A percentile compares a stretch with the other conserved stretches of the same genome.
phyloP scores from a whole-genome alignment of 1,140 invertebrate species.

The Anoplolepis gracilipes region DNA sequence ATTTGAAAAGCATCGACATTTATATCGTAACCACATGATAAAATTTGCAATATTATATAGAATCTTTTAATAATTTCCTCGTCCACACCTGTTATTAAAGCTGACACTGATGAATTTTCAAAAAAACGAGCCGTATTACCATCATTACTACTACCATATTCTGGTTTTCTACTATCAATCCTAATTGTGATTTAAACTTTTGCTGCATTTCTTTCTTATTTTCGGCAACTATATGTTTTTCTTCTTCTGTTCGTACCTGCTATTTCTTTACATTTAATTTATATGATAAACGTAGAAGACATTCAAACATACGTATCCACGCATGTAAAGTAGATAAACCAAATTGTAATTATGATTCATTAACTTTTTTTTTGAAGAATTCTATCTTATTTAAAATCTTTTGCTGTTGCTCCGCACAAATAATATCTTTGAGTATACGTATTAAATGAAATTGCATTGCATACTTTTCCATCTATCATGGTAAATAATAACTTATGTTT shows the following conservation, averaged over 20 bases:
- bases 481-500: conserved; percentile 71
- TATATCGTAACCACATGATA: background rate
- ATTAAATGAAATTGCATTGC: conserved; percentile 75
- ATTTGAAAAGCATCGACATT: background rate
- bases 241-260: background rate
- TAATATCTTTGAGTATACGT: conserved; percentile 70
- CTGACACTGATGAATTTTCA: background rate
- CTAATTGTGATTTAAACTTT: background rate
- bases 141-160: background rate
- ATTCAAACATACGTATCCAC: conserved; percentile 53
- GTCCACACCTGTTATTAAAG: background rate
- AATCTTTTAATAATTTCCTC: background rate
- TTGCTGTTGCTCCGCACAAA: conserved; percentile 47
- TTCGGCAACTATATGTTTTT: background rate
- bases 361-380: background rate
- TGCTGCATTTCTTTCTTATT: background rate
- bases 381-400: conserved; percentile 23
- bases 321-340: conserved; percentile 43
- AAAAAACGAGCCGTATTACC: conserved; percentile 2
- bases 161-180: background rate
- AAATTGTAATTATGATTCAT: background rate
- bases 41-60: background rate
- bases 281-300: conserved; percentile 38
- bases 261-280: background rate
- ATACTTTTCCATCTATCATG: conserved; percentile 84